Conservation (phyloP, 2,113 vertebrate genomes). For the Myocastor coypus region DNA sequence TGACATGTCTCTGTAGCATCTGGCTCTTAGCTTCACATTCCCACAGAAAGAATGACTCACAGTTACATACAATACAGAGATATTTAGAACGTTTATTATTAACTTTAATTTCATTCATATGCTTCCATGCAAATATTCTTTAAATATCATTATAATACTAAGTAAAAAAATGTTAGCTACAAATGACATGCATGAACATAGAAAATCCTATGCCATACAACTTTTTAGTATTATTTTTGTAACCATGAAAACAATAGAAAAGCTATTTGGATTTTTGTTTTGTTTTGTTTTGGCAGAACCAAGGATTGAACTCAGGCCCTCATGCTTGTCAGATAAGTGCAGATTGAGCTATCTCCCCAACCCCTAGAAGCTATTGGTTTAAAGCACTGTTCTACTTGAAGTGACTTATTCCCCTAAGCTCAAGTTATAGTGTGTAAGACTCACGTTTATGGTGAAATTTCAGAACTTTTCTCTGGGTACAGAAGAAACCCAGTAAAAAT, state of each 20-base stretch:
- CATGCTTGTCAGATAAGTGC: no score
- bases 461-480: conserved; percentile 88
- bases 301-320: no score
- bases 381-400: background rate
- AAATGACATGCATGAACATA: background rate
- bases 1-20: background rate
- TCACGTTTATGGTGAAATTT: conserved; percentile 70
- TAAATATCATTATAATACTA: conserved; percentile 4
- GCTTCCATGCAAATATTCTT: background rate
- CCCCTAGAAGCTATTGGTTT: background rate
- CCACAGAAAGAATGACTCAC: conserved; percentile 6
- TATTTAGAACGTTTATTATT: conserved; percentile 15
- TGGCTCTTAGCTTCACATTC: background rate
- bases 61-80: background rate
- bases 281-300: no score
- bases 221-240: conserved; percentile 22
- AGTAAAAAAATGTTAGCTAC: background rate
- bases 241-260: background rate
- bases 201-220: background rate
- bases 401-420: conserved; percentile 2
- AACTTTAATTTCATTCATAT: background rate
- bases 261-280: background rate
- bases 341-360: no score
- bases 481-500: conserved; percentile 97
- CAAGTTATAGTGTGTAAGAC: background rate